Evolutionary conservation across 2,797 vertebrate genomes (phyloP).

Genomic region (Silurus aristotelis): DNA sequence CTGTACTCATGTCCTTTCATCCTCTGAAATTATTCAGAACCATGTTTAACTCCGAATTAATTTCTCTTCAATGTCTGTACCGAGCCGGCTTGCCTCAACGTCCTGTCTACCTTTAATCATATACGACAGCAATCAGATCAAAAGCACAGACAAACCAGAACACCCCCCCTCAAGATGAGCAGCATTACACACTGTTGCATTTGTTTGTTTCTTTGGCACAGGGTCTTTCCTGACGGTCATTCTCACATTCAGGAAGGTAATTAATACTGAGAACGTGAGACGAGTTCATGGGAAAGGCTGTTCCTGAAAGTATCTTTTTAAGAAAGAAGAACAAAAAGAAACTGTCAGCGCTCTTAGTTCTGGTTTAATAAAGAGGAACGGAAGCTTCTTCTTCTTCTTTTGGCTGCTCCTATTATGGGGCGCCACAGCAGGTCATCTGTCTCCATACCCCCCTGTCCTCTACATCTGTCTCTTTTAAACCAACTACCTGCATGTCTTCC

Average conservation of each 20-base stretch:
- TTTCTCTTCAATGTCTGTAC: neutral
- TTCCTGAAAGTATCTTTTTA: neutral
- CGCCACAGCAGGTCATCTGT: no score
- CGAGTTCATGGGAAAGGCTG: neutral
- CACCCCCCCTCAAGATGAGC: neutral
- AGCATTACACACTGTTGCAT: neutral
- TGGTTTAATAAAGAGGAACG: neutral
- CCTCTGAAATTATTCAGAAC: neutral
- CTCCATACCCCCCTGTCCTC: no score
- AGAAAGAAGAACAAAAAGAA: neutral
- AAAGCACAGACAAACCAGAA: neutral
- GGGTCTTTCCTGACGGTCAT: neutral
- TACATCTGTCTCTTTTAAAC: no score
- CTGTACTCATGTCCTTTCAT: neutral
- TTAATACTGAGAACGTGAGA: neutral
- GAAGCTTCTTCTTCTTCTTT: no score
- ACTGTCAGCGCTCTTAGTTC: neutral
- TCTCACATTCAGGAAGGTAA: neutral
- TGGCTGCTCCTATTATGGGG: no score
- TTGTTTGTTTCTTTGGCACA: neutral
- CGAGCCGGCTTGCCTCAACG: neutral
- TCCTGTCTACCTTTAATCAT: neutral
- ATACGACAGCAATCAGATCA: neutral
- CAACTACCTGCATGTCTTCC: no score
- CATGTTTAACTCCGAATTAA: neutral